phyloP scores from a whole-genome alignment of 2,888 invertebrate species.

The Cataglyphis rosenhaueri region DNA sequence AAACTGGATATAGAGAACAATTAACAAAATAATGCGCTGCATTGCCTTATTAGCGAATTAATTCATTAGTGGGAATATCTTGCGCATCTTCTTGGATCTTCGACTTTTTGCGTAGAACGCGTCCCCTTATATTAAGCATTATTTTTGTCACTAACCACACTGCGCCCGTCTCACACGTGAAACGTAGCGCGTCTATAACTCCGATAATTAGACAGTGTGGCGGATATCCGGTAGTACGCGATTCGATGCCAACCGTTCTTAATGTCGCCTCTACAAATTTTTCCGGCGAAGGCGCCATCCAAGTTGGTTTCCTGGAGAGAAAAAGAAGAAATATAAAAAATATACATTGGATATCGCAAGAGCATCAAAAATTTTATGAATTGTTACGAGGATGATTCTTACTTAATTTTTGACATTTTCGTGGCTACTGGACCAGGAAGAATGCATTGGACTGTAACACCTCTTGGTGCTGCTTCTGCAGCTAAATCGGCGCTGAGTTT shows the following conservation, averaged over 20 bases:
- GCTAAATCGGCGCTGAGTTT: slow-evolving; percentile 92
- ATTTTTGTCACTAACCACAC: slow-evolving; percentile 89
- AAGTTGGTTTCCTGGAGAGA: slow-evolving; percentile 86
- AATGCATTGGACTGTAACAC: slow-evolving; percentile 93
- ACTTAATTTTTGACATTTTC: slow-evolving; percentile 93
- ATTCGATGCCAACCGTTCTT: slow-evolving; percentile 89
- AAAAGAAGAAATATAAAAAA: background rate
- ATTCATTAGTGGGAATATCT: background rate
- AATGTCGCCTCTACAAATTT: slow-evolving; percentile 91
- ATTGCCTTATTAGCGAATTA: background rate
- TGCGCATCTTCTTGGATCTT: slow-evolving; percentile 5
- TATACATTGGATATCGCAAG: too few species aligned
- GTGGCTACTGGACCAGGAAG: slow-evolving; percentile 96
- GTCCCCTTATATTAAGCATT: slow-evolving; percentile 89
- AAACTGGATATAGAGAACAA: background rate
- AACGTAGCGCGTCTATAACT: slow-evolving; percentile 86
- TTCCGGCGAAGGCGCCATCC: slow-evolving; percentile 92
- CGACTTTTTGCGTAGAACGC: slow-evolving; percentile 86
- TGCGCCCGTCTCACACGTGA: slow-evolving; percentile 87
- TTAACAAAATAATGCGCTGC: background rate
- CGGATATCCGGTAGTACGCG: slow-evolving; percentile 91
- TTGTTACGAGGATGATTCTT: slow-evolving; percentile 50
- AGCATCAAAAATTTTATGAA: background rate
- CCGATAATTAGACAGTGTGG: slow-evolving; percentile 89
- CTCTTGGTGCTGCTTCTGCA: slow-evolving; percentile 90